Evolutionary conservation across 2,797 vertebrate genomes (phyloP), one percentile per base, ranked within the genome.

Genomic region (Limosa lapponica): DNA sequence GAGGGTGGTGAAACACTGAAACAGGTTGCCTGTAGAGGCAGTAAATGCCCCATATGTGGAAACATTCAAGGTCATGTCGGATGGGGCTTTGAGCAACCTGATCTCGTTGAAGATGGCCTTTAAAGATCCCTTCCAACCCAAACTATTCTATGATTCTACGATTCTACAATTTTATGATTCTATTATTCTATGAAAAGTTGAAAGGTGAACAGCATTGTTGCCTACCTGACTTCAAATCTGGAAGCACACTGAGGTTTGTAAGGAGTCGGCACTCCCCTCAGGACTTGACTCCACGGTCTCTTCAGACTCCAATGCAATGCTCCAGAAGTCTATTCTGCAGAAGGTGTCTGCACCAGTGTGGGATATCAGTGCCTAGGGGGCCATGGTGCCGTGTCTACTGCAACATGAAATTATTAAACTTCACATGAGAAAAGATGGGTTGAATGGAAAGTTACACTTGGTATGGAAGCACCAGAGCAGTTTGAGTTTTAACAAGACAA

Each of bases 341-440:
- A 52, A 46, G 13, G 7, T 25, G 20, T 44, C 48, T 67, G 32
- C 16, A 69, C 5, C 2, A 23, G 16, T 2, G 3, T 16, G 10
- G 19, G 16, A 25, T 41, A 57, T 34, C 43, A 67, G 8, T 1
- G 1, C 6, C 4, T 54, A 22, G 15, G 2, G 2, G 28, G 2
- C 7, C 7, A 16, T 12, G 3, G 17, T 51, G 11, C 7, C 58
- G 8, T 54, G n/a, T 8, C 17, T 57, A 43, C 6, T 81, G 41
- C 10, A 71, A 30, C 13, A 27, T 17, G 20, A 62, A 28, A 5
- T 28, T 81, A n/a, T 22, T 58, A 36, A 90, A 46, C 7, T 25
- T 62, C 39, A 43, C 13, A 11, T 32, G 14, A 43, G 55, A 55
- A 49, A 57, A 41, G 17, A n/a, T 12, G 7, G 17, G 16, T 2